Conservation (phyloP, 2,113 vertebrate species). For the Myotis yumanensis region DNA sequence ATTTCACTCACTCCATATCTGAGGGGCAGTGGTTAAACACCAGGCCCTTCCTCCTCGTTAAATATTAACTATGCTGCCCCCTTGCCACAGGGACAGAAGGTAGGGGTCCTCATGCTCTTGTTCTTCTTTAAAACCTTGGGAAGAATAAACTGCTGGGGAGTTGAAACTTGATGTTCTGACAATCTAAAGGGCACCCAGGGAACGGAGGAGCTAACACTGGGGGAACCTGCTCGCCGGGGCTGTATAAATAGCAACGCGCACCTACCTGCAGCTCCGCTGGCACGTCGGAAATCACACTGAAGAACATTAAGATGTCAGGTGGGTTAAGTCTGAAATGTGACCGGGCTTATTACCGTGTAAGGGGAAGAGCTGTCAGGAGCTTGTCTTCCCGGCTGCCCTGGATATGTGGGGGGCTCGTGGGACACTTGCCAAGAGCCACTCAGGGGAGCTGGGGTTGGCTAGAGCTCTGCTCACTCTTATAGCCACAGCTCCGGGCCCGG, state of each 20-base stretch:
- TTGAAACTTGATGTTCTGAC: constrained; percentile 4
- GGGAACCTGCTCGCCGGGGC: not conserved
- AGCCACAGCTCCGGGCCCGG: not conserved
- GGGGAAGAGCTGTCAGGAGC: constrained; percentile 6
- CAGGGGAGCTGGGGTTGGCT: accelerated
- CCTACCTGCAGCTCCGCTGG: constrained; percentile 34
- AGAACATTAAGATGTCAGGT: constrained; percentile 72
- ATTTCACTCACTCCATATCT: too few species aligned
- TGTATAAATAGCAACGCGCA: constrained; percentile 66
- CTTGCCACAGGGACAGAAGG: not conserved
- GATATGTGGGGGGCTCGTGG: not conserved
- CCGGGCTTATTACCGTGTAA: constrained; percentile 51
- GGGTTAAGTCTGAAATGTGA: constrained; percentile 53
- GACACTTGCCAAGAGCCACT: not conserved
- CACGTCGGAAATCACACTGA: constrained; percentile 57
- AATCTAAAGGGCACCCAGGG: not conserved
- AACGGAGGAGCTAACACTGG: not conserved
- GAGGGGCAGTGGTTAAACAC: not conserved
- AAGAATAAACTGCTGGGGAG: not conserved
- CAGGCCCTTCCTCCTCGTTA: not conserved
- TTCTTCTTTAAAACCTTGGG: constrained; percentile 22
- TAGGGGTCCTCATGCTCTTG: not conserved
- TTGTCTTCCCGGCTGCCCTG: not conserved
- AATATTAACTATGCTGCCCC: not conserved
- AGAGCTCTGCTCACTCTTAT: accelerated